Percentiles rank a stretch among this genome's conserved stretches.
Conservation (phyloP, 2,888 invertebrate species). For the Eurois occulta region DNA sequence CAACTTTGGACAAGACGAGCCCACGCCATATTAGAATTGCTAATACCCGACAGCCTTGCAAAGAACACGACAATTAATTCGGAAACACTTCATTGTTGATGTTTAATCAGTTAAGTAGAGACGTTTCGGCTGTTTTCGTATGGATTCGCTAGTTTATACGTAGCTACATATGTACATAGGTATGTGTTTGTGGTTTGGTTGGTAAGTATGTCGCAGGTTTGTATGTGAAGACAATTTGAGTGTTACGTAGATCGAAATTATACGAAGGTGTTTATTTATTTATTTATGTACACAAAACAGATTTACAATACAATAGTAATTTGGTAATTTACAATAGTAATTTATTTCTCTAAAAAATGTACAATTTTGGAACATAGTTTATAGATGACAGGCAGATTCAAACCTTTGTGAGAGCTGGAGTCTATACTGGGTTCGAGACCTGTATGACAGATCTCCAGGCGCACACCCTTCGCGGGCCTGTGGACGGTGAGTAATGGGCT, state of each 20-base stretch:
- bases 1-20: constrained; percentile 71
- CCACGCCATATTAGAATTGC: constrained; percentile 81
- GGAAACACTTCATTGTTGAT: constrained; percentile 76
- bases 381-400: too few species aligned
- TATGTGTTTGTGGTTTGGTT: constrained; percentile 32
- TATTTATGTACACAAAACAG: too few species aligned
- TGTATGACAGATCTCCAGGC: too few species aligned
- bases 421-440: too few species aligned
- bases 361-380: too few species aligned
- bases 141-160: constrained; percentile 27
- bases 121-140: constrained; percentile 52
- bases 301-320: too few species aligned
- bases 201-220: neutral
- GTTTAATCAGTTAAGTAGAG: constrained; percentile 84
- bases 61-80: constrained; percentile 88
- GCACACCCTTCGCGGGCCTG: too few species aligned
- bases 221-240: constrained; percentile 24
- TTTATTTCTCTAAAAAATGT: too few species aligned
- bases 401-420: too few species aligned
- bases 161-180: too few species aligned
- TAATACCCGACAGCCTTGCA: constrained; percentile 77
- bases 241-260: constrained; percentile 7
- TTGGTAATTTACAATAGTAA: too few species aligned
- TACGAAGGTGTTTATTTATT: neutral
- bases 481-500: too few species aligned